Conservation (phyloP, 2,888 invertebrate species). For the Junonia oenone region DNA sequence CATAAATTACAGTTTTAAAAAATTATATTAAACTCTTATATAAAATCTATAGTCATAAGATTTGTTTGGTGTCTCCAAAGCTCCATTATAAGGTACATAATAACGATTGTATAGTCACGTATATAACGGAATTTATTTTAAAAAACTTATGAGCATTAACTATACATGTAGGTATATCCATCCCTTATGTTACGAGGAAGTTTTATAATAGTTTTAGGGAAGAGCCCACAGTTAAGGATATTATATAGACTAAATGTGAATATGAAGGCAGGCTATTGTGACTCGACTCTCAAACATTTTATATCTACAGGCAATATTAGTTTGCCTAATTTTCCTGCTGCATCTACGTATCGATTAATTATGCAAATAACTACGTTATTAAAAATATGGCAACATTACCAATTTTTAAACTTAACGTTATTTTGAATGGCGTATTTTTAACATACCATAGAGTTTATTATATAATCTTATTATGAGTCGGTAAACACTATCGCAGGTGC, state of each 20-base stretch:
- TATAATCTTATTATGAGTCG: too few relatives aligned
- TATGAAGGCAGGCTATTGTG: slow-evolving; percentile 39
- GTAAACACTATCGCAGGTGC: too few relatives aligned
- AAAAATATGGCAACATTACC: too few relatives aligned
- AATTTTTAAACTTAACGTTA: too few relatives aligned
- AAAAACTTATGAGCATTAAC: not conserved
- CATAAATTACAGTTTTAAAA: slow-evolving; percentile 17
- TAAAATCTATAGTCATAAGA: slow-evolving; percentile 64
- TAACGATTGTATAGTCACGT: slow-evolving; percentile 6
- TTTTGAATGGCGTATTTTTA: too few relatives aligned
- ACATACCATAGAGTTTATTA: too few relatives aligned
- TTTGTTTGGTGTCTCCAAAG: slow-evolving; percentile 62
- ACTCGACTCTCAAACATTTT: slow-evolving; percentile 18
- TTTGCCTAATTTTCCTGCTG: slow-evolving; percentile 13
- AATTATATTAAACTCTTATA: slow-evolving; percentile 24
- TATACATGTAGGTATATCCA: not conserved
- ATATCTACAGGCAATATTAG: slow-evolving; percentile 30
- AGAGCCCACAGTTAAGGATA: slow-evolving; percentile 58
- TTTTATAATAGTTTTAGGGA: not conserved
- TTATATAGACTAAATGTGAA: slow-evolving; percentile 20
- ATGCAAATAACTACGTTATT: not conserved
- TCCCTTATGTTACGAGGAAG: not conserved
- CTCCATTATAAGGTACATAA: slow-evolving; percentile 39
- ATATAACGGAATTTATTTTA: not conserved
- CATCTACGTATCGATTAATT: too few relatives aligned